These are phyloP conservation scores for Macroglossus sobrinus DNA, from an alignment of 2,113 vertebrate genomes.

Conservation along the genomic window DNA sequence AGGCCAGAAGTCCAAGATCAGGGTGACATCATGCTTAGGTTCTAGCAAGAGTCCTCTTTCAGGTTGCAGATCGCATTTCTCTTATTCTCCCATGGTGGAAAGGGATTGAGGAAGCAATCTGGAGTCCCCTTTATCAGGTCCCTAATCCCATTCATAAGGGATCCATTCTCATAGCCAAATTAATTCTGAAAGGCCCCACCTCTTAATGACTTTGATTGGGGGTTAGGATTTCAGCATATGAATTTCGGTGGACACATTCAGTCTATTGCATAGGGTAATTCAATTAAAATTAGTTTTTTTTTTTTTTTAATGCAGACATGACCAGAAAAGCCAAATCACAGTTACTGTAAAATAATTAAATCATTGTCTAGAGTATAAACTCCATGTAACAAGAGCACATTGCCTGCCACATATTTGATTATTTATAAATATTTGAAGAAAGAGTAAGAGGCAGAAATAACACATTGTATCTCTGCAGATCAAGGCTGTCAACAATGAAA, in stretches of 20 bases:
- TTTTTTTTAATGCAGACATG: neutral
- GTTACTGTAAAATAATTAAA: conserved; percentile 12
- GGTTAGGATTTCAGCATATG: neutral
- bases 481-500: neutral
- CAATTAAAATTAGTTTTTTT: neutral
- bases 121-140: neutral
- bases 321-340: neutral
- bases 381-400: neutral
- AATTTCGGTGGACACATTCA: neutral
- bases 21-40: neutral
- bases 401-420: neutral
- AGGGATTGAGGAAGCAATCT: neutral
- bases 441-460: neutral
- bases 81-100: neutral
- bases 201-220: neutral
- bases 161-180: neutral
- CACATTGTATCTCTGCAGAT: neutral
- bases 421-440: conserved; percentile 26
- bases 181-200: neutral
- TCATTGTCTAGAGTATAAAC: neutral
- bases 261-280: neutral
- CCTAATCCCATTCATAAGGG: neutral
- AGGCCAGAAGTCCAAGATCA: neutral
- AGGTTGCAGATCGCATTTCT: neutral
- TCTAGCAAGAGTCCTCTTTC: neutral